Percentiles rank a stretch among this genome's conserved stretches.
These are phyloP conservation scores for Manis javanica DNA, from an alignment of 2,797 vertebrate species.

Conservation along the genomic window DNA sequence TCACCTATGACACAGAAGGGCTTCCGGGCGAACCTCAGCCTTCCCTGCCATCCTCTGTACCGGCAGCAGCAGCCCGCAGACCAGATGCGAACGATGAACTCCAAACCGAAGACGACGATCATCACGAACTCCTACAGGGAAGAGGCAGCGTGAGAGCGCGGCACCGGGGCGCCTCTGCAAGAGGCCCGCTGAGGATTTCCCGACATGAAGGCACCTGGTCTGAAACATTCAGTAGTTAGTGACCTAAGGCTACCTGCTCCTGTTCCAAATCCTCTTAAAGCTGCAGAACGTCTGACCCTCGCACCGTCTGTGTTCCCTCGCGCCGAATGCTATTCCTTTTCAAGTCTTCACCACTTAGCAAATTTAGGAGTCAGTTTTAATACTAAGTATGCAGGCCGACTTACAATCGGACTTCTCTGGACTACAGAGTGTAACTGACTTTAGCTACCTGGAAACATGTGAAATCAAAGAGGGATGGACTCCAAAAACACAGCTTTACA, in stretches of 20 bases:
- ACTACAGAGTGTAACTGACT: background rate
- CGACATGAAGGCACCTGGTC: background rate
- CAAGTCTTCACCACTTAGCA: background rate
- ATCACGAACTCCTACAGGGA: conserved; percentile 95
- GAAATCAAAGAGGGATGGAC: background rate
- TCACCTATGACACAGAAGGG: conserved; percentile 98
- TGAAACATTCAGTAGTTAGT: background rate
- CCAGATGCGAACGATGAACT: conserved; percentile 97
- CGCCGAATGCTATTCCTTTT: background rate
- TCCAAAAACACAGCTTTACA: background rate
- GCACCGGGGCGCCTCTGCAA: background rate
- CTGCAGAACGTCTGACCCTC: background rate
- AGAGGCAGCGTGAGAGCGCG: conserved; percentile 66
- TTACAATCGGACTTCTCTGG: background rate
- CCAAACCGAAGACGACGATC: conserved; percentile 98
- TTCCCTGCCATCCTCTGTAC: conserved; percentile 97
- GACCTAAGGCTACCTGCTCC: background rate
- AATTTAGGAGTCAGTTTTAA: conserved; percentile 28
- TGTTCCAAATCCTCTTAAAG: conserved; percentile 9
- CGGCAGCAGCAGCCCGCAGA: conserved; percentile 98
- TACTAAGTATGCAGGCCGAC: background rate
- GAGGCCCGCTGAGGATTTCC: background rate
- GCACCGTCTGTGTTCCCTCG: background rate
- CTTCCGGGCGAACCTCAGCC: conserved; percentile 95
- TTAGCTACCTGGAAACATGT: background rate